Percentiles rank a stretch among this genome's conserved stretches.
These are phyloP conservation scores for Chionoecetes opilio DNA, from an alignment of 1,140 invertebrate species.

Conservation along the genomic window DNA sequence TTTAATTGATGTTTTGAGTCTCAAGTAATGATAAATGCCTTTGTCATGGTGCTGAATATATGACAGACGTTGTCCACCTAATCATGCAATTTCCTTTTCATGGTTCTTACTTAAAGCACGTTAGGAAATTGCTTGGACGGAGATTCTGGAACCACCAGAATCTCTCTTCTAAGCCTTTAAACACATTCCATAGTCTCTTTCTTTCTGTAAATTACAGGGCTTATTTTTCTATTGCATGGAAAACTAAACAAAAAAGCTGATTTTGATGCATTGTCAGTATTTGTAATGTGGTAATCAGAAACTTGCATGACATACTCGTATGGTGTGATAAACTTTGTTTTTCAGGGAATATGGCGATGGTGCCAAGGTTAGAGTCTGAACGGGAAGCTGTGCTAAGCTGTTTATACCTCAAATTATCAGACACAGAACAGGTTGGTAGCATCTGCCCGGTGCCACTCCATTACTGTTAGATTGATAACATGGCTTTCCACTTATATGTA, in stretches of 20 bases:
- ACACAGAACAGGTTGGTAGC: not conserved
- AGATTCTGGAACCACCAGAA: not conserved
- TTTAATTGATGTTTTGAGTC: not conserved
- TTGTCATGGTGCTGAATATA: constrained; percentile 4
- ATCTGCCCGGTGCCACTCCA: not conserved
- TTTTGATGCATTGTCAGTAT: not conserved
- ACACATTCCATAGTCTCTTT: not conserved
- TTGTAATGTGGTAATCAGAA: not conserved
- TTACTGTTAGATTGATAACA: not conserved
- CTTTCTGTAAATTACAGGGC: not conserved
- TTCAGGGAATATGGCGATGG: not conserved
- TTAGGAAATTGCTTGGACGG: not conserved
- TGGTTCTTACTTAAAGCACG: not conserved
- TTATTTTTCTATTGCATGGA: not conserved
- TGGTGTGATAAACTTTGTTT: not conserved
- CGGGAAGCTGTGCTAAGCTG: not conserved
- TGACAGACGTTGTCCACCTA: not conserved
- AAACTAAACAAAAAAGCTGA: not conserved
- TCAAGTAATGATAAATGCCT: not conserved
- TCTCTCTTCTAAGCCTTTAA: no score
- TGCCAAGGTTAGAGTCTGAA: not conserved
- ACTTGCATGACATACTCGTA: not conserved
- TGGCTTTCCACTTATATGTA: no score
- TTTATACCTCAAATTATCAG: not conserved
- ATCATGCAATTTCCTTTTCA: not conserved